A percentile compares a stretch with the other conserved stretches of the same genome.
Evolutionary conservation across 2,888 invertebrate species (phyloP).

Genomic region (Eristalis intricaria): DNA sequence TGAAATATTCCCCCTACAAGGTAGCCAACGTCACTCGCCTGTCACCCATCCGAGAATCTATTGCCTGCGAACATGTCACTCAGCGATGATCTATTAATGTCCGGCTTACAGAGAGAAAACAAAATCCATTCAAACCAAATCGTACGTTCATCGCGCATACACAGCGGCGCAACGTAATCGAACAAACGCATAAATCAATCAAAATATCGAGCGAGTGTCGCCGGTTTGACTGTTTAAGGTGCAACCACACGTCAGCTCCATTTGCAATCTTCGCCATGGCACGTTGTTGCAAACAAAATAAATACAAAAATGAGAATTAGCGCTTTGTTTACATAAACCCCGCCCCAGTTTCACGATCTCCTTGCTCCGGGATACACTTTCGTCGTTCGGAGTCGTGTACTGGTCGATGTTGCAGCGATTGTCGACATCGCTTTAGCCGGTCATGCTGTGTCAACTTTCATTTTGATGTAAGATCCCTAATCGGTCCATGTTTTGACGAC

Average conservation of each 20-base stretch:
- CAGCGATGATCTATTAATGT: slow-evolving; percentile 18
- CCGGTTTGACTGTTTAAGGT: slow-evolving; percentile 45
- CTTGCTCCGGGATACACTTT: background rate
- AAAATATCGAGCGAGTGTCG: background rate
- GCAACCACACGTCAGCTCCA: slow-evolving; percentile 63
- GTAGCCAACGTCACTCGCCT: background rate
- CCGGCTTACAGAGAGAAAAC: background rate
- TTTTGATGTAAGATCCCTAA: slow-evolving; percentile 45
- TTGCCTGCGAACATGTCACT: background rate
- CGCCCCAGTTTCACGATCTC: background rate
- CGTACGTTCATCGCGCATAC: background rate
- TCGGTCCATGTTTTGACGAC: slow-evolving; percentile 26
- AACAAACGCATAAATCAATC: slow-evolving; percentile 63
- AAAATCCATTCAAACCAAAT: background rate
- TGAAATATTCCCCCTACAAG: too few relatives aligned
- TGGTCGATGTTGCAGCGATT: slow-evolving; percentile 2
- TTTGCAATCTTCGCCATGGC: slow-evolving; percentile 47
- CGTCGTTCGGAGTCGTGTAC: slow-evolving; percentile 7
- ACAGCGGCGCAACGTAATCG: background rate
- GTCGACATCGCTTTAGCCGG: slow-evolving; percentile 29
- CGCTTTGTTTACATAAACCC: slow-evolving; percentile 25
- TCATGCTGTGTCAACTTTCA: slow-evolving; percentile 65
- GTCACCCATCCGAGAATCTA: background rate
- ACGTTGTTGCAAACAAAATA: background rate
- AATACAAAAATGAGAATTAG: background rate